Conservation (phyloP, 1,140 invertebrate genomes). For the roundworm (Caenorhabditis elegans) region DNA sequence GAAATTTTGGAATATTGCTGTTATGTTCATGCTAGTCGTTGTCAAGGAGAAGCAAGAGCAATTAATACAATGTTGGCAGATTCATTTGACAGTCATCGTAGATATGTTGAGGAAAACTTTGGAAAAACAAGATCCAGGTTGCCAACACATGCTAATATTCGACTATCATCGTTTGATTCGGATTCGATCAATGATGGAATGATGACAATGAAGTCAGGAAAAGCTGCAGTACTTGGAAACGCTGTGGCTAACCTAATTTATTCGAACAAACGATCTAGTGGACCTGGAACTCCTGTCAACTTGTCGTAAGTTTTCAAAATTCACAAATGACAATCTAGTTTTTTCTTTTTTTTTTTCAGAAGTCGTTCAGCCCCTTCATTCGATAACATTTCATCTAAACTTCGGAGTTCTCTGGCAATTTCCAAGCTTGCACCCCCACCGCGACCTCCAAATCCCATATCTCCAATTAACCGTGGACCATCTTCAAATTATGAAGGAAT, state of each 20-base stretch:
- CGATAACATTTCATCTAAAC: constrained; percentile 4
- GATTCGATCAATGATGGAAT: background rate
- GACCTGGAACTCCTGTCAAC: background rate
- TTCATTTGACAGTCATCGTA: constrained; percentile 19
- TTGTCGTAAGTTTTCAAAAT: background rate
- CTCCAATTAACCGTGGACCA: background rate
- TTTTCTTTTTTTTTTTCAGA: background rate
- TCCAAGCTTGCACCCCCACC: background rate
- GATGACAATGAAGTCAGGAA: background rate
- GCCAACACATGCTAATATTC: background rate
- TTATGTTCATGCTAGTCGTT: constrained; percentile 40
- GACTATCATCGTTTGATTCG: background rate
- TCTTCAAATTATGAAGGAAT: background rate
- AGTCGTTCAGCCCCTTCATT: background rate
- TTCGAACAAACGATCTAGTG: constrained; percentile 1
- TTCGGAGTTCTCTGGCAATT: background rate
- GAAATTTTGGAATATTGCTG: constrained; percentile 48
- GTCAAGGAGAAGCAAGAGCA: constrained; percentile 6
- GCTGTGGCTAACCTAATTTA: background rate
- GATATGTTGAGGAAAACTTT: constrained; percentile 35
- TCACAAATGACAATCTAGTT: background rate
- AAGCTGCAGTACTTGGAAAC: background rate
- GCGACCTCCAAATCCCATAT: background rate
- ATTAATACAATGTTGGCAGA: constrained; percentile 29
- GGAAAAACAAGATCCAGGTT: constrained; percentile 25